A percentile compares a stretch with the other conserved stretches of the same genome.
Conservation (phyloP, 1,140 invertebrate species). For the Drosophila navojoa region DNA sequence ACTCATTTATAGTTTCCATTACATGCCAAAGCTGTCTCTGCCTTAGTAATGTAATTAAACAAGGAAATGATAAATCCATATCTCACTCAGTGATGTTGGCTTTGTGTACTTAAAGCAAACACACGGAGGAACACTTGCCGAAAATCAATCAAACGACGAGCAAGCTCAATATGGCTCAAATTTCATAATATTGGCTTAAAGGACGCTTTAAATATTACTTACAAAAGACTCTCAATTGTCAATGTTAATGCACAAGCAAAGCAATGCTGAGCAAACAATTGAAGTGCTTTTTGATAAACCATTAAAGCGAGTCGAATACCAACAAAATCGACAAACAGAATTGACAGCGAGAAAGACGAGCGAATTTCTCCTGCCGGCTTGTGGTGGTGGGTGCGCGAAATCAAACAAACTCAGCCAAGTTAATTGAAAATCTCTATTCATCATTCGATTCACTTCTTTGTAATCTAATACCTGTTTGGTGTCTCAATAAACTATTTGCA, state of each 20-base stretch:
- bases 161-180: slow-evolving; percentile 29
- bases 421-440: slow-evolving; percentile 80
- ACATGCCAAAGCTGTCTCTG: too few species aligned
- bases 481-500: slow-evolving; percentile 46
- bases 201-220: background rate
- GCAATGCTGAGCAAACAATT: slow-evolving; percentile 65
- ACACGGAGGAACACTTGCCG: slow-evolving; percentile 37
- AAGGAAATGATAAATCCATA: slow-evolving; percentile 1
- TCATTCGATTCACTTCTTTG: slow-evolving; percentile 42
- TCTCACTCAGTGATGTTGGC: background rate
- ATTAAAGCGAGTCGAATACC: slow-evolving; percentile 77
- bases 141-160: slow-evolving; percentile 37
- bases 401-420: slow-evolving; percentile 51
- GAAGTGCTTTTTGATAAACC: slow-evolving; percentile 82
- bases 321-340: slow-evolving; percentile 40
- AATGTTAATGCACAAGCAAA: slow-evolving; percentile 65
- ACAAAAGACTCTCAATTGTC: slow-evolving; percentile 58
- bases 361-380: background rate
- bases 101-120: slow-evolving; percentile 18
- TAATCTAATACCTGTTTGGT: slow-evolving; percentile 72
- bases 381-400: slow-evolving; percentile 21
- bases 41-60: background rate
- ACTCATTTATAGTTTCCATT: too few species aligned
- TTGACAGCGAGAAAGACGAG: slow-evolving; percentile 4
- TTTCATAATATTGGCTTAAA: slow-evolving; percentile 38